Conservation (phyloP, 2,113 vertebrate species). For the Mobula birostris region DNA sequence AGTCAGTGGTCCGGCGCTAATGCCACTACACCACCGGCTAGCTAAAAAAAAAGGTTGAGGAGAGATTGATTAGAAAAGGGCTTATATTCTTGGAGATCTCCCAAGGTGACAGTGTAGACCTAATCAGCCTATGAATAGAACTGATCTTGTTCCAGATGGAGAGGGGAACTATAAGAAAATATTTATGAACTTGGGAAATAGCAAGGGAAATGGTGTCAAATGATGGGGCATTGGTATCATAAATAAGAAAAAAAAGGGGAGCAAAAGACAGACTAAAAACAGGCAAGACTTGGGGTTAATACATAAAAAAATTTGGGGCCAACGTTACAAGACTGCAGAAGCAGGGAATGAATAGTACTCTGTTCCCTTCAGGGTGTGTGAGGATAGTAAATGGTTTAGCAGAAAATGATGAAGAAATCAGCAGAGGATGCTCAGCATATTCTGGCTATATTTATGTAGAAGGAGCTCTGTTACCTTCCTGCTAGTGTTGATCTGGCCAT, state of each 20-base stretch:
- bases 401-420: too few relatives aligned
- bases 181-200: neutral
- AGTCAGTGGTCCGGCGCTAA: too few relatives aligned
- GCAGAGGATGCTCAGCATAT: too few relatives aligned
- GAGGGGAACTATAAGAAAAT: too few relatives aligned
- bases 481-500: too few relatives aligned
- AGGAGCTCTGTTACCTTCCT: too few relatives aligned
- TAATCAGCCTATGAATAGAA: neutral
- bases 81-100: neutral
- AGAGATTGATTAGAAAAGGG: too few relatives aligned
- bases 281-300: neutral
- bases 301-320: neutral
- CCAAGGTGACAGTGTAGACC: neutral
- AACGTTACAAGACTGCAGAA: neutral
- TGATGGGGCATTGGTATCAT: neutral
- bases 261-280: neutral
- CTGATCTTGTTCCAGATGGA: neutral
- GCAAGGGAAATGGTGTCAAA: neutral
- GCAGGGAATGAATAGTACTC: neutral
- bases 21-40: too few relatives aligned
- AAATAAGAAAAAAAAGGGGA: neutral
- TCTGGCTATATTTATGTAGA: neutral
- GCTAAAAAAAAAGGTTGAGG: too few relatives aligned
- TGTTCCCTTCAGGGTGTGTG: too few relatives aligned
- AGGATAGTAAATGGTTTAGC: too few relatives aligned